Conservation (phyloP, 2,888 invertebrate species). For the Drepana falcataria region DNA sequence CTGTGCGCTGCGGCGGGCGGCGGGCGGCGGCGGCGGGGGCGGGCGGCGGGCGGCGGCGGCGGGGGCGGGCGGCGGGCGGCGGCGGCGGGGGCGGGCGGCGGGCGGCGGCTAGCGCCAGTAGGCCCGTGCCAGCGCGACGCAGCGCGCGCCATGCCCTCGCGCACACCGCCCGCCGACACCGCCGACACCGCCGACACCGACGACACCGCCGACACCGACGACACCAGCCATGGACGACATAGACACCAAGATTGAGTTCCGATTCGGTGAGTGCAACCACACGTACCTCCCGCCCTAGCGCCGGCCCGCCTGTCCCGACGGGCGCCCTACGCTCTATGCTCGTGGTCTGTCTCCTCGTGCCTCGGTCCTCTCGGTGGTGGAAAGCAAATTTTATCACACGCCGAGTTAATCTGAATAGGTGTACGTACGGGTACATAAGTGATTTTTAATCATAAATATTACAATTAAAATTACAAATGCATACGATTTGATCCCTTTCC, state of each 20-base stretch:
- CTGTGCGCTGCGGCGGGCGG: constrained; percentile 7
- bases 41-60: neutral
- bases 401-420: no score
- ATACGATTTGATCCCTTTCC: no score
- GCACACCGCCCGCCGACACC: constrained; percentile 11
- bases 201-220: constrained; percentile 25
- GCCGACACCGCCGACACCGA: constrained; percentile 12
- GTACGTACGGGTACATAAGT: no score
- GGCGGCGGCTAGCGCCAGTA: no score
- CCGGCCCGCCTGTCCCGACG: neutral
- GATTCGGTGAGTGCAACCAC: constrained; percentile 52
- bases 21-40: constrained; percentile 9
- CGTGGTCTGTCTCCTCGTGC: no score
- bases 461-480: no score
- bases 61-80: constrained; percentile 11
- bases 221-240: constrained; percentile 27
- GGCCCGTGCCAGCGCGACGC: constrained; percentile 13
- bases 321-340: neutral
- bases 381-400: no score
- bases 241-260: constrained; percentile 55
- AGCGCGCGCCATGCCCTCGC: constrained; percentile 25
- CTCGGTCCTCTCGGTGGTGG: no score
- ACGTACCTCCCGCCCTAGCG: no score
- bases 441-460: no score
- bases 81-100: no score